These are phyloP conservation scores for Microvelia longipes DNA, from an alignment of 1,140 invertebrate species.

Conservation along the genomic window DNA sequence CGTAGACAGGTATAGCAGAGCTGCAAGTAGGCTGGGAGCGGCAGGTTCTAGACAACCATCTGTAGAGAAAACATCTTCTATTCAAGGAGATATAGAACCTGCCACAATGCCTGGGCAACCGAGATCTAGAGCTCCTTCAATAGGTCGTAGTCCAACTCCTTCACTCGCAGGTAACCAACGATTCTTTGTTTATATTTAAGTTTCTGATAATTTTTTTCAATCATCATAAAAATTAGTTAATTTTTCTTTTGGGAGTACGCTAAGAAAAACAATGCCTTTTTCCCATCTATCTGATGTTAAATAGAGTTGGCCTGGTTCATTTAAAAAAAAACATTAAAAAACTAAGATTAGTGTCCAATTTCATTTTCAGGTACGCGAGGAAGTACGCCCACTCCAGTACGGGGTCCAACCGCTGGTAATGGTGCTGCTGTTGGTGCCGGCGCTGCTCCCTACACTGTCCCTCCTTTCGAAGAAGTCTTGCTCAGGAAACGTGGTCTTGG, in stretches of 20 bases:
- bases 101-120: background rate
- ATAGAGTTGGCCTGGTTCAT: no score
- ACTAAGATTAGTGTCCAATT: no score
- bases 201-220: no score
- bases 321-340: no score
- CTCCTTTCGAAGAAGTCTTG: conserved; percentile 59
- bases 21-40: conserved; percentile 31
- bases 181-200: conserved; percentile 14
- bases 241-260: no score
- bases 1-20: conserved; percentile 60
- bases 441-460: conserved; percentile 23
- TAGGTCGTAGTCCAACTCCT: conserved; percentile 29
- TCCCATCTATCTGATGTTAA: no score
- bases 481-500: conserved; percentile 60
- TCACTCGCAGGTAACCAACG: conserved; percentile 19
- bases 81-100: background rate
- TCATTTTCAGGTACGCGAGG: background rate
- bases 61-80: conserved; percentile 40
- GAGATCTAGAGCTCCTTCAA: conserved; percentile 12
- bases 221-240: no score
- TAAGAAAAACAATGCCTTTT: no score
- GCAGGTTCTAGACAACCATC: conserved; percentile 53
- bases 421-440: conserved; percentile 27
- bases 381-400: background rate
- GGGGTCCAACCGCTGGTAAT: conserved; percentile 28